Base-by-base conservation (phyloP, 64 coral and sea anemone genomes). In the Montipora foliosa region DNA sequence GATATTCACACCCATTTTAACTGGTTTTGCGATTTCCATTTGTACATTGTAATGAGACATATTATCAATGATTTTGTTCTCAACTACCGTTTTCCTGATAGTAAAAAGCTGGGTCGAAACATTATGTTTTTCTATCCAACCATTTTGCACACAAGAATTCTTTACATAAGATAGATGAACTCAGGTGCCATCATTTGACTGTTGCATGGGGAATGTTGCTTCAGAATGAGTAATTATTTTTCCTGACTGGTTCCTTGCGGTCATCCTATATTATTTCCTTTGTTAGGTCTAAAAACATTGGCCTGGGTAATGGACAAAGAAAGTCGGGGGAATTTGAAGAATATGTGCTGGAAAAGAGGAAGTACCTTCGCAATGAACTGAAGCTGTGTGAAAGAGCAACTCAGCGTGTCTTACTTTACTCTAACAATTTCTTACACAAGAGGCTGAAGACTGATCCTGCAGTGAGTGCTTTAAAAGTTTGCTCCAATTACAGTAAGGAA, bases 341-440 rank as follows among this genome's bases (percentile, higher is more conserved):
- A 61, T 99, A 92, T 82, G 66, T 99, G 8, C 80, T 96, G 75
- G 94, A 94, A 15, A 95, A 99, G 60, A 76, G 97, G 44, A 94
- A 90, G 46, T 87, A 96, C 44, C 67, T 99, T 4, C 85, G 97
- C 0, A 92, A 96, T 12, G 71, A 84, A 1, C 25, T 99, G 3
- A 99, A 88, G 44, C 61, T 99, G 2, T 99, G 97, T 72, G 97
- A 99, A 81, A 59, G 95, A 90, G 97, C 94, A 11, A 96, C 97
- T 24, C 97, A 99, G 81, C 82, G 89, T 87, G 97, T 99, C 22
- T 75, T 99, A 8, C 45, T 94, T 11, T 99, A 99, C 52, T 99
- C 97, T 13, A 99, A 99, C 74, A 99, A 99, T 67, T 99, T 99
- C 81, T 84, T 99, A 62, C 97, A 99, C 79, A 99, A 99, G 75